Conservation (phyloP, 2,797 vertebrate genomes). For the Pempheris klunzingeri region DNA sequence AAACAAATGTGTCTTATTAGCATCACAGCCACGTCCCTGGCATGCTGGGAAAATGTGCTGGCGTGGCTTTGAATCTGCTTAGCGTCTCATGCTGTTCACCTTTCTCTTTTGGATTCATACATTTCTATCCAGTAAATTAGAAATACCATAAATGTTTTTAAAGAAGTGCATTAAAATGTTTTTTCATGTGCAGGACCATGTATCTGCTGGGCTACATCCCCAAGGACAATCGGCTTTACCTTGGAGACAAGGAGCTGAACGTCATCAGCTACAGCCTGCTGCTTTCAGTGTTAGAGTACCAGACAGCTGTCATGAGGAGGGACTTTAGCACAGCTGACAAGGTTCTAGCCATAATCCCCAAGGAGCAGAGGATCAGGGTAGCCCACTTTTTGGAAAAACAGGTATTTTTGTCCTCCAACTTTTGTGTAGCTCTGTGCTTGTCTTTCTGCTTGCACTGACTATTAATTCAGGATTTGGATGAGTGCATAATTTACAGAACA, state of each 20-base stretch:
- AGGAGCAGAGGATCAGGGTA: conserved; percentile 94
- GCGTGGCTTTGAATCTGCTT: neutral
- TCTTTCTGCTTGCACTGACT: conserved; percentile 3
- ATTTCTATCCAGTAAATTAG: neutral
- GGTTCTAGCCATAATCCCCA: conserved; percentile 94
- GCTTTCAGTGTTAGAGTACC: conserved; percentile 95
- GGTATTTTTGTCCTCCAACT: conserved; percentile 68
- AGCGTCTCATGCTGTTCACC: neutral
- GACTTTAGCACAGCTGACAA: conserved; percentile 94
- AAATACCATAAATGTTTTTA: neutral
- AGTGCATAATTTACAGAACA: conserved; percentile 56
- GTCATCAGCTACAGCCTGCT: conserved; percentile 92
- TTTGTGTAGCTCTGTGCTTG: conserved; percentile 9
- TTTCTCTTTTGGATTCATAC: neutral
- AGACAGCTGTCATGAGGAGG: conserved; percentile 95
- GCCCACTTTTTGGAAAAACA: conserved; percentile 95
- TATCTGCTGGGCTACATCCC: conserved; percentile 96
- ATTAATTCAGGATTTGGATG: conserved; percentile 19
- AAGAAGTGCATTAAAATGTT: neutral
- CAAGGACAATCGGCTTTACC: conserved; percentile 93
- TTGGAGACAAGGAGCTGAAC: conserved; percentile 95
- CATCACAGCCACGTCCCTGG: neutral
- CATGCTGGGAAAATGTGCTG: neutral
- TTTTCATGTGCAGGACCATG: conserved; percentile 86
- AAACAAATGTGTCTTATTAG: neutral